A percentile compares a stretch with the other conserved stretches of the same genome.
Evolutionary conservation across 2,888 invertebrate genomes (phyloP).

Genomic region (Nasonia oneida): DNA sequence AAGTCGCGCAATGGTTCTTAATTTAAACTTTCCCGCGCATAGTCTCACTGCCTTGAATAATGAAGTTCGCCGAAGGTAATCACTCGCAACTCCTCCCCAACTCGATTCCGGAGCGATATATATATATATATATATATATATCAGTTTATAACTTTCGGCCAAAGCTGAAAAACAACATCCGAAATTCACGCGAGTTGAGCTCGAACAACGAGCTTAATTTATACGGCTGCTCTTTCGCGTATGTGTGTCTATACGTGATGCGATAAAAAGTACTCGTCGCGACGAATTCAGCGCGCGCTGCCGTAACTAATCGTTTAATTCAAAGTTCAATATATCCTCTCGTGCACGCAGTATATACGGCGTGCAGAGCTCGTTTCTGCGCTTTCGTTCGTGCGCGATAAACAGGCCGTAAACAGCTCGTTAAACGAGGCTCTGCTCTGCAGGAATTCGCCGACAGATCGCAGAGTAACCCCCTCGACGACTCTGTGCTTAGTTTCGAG

Average conservation of each 20-base stretch:
- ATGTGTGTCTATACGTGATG: not conserved
- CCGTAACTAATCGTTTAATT: not conserved
- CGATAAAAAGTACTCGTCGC: not conserved
- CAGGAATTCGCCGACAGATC: not conserved
- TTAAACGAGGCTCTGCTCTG: slow-evolving; percentile 16
- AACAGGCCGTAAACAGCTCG: slow-evolving; percentile 37
- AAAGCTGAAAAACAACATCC: not conserved
- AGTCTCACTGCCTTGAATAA: slow-evolving; percentile 9
- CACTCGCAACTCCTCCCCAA: slow-evolving; percentile 15
- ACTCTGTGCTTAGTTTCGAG: slow-evolving; percentile 2
- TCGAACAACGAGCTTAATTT: not conserved
- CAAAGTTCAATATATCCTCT: not conserved
- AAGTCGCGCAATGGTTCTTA: not conserved
- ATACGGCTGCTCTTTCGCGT: not conserved
- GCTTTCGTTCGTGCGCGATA: slow-evolving; percentile 28
- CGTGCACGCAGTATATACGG: not conserved
- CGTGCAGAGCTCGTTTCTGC: not conserved
- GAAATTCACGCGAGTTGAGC: not conserved
- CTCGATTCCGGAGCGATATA: not conserved
- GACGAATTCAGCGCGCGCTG: not conserved
- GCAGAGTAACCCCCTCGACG: not conserved
- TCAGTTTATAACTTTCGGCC: not conserved
- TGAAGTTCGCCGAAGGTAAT: slow-evolving; percentile 23
- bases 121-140: no score
- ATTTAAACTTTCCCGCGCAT: not conserved